Conservation (phyloP, 2,797 vertebrate genomes). For the Labroides dimidiatus region DNA sequence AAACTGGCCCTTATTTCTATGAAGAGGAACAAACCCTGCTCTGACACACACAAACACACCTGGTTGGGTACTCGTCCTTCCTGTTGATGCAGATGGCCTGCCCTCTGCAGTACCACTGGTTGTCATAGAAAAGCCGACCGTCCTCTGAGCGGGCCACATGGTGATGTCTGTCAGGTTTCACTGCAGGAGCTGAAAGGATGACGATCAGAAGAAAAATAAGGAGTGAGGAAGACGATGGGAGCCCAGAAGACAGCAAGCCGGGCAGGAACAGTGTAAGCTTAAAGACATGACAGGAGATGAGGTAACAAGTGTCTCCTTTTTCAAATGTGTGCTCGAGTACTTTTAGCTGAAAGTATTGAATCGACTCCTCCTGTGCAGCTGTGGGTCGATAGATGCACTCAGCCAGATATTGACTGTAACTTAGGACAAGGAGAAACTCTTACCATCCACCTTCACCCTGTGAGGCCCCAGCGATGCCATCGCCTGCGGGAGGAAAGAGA, state of each 20-base stretch:
- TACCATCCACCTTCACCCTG: conserved; percentile 95
- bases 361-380: conserved; percentile 18
- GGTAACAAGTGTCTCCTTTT: conserved; percentile 12
- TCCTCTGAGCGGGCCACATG: conserved; percentile 95
- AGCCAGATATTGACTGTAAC: conserved; percentile 59
- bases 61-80: conserved; percentile 97
- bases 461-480: conserved; percentile 96
- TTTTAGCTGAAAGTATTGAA: conserved; percentile 26
- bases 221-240: neutral
- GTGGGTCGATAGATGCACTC: conserved; percentile 43
- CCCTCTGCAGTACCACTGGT: conserved; percentile 96
- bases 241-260: too few relatives aligned
- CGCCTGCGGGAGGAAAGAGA: conserved; percentile 83
- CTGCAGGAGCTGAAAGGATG: conserved; percentile 39
- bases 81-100: conserved; percentile 97
- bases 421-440: conserved; percentile 65
- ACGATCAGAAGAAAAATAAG: neutral
- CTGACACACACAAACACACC: conserved; percentile 61
- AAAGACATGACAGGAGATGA: neutral
- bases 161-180: conserved; percentile 84
- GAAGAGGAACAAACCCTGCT: too few relatives aligned
- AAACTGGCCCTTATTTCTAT: too few relatives aligned
- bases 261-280: neutral
- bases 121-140: conserved; percentile 95
- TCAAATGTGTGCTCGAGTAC: conserved; percentile 9